Conservation (phyloP, 1,140 invertebrate genomes). For the Habropoda laboriosa region DNA sequence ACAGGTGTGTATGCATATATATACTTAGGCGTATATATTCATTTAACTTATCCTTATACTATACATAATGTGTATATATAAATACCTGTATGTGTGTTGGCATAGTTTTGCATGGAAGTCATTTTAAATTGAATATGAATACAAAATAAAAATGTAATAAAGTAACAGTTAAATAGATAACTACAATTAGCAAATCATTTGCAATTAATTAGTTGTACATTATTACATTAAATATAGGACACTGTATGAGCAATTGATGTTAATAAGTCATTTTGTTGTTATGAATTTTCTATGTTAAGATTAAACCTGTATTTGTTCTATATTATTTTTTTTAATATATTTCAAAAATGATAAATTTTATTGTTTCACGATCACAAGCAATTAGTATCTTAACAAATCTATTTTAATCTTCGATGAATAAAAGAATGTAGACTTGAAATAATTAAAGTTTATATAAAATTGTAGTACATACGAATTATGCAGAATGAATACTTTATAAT, state of each 20-base stretch:
- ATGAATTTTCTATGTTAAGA: neutral
- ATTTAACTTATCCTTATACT: too few relatives aligned
- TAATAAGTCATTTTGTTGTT: neutral
- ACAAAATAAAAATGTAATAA: slow-evolving; percentile 46
- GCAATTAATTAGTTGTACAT: slow-evolving; percentile 14
- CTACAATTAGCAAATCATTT: slow-evolving; percentile 21
- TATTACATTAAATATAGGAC: slow-evolving; percentile 1
- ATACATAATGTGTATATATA: neutral
- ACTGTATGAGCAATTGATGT: slow-evolving; percentile 2
- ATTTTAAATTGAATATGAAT: slow-evolving; percentile 35
- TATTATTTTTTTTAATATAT: neutral
- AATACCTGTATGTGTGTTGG: slow-evolving; percentile 6
- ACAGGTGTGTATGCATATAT: neutral
- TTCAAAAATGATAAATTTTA: neutral
- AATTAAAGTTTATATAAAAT: neutral
- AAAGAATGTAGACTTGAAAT: neutral
- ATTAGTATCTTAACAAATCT: neutral
- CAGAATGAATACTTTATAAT: neutral
- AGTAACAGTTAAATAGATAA: slow-evolving; percentile 16
- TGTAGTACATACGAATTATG: neutral
- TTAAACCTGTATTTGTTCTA: neutral
- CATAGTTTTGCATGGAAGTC: slow-evolving; percentile 47
- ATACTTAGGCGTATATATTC: neutral
- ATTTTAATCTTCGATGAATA: neutral
- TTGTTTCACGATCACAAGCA: neutral